Evolutionary conservation across 2,888 invertebrate genomes (phyloP).

Genomic region (Cephus spinipes): DNA sequence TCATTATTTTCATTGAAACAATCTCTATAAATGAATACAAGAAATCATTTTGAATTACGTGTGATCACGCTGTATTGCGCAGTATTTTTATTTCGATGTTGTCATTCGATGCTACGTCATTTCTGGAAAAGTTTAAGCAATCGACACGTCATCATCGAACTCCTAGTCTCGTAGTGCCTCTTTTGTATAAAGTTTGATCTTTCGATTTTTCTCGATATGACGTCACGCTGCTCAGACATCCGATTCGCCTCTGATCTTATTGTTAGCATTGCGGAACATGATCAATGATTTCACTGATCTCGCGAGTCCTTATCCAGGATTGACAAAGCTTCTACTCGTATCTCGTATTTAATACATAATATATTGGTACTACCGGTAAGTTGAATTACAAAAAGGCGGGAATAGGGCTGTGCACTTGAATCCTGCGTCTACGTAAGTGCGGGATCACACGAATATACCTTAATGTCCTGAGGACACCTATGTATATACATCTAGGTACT

Average conservation of each 20-base stretch:
- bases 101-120: not conserved
- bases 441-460: not conserved
- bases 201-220: no score
- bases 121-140: not conserved
- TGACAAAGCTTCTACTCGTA: conserved; percentile 32
- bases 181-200: no score
- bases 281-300: conserved; percentile 24
- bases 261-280: not conserved
- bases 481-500: no score
- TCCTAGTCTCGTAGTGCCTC: not conserved
- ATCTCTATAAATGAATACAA: conserved; percentile 20
- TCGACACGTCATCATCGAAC: not conserved
- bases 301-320: conserved; percentile 32
- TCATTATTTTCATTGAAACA: conserved; percentile 18
- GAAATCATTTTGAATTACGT: conserved; percentile 14
- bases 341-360: conserved; percentile 27
- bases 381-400: conserved; percentile 15
- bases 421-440: not conserved
- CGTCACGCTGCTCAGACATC: no score
- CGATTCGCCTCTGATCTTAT: no score
- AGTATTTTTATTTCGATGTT: not conserved
- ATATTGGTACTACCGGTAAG: not conserved
- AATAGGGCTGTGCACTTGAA: not conserved
- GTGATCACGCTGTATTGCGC: not conserved
- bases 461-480: no score